These are phyloP conservation scores for Melitaea cinxia DNA, from an alignment of 1,140 invertebrate species.

Conservation along the genomic window DNA sequence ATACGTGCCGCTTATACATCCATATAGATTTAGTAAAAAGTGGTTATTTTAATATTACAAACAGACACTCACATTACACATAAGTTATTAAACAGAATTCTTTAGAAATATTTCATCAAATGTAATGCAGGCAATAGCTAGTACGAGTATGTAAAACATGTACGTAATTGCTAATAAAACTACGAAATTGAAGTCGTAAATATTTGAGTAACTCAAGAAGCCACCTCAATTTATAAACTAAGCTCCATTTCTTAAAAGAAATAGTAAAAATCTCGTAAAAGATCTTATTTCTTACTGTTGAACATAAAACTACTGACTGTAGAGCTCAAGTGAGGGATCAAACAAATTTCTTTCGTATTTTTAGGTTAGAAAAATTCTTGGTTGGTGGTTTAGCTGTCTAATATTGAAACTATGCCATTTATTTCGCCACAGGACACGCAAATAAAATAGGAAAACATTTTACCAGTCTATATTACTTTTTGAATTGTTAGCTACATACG, in stretches of 20 bases:
- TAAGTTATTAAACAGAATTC: too few relatives aligned
- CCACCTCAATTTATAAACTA: slow-evolving; percentile 12
- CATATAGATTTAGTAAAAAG: too few relatives aligned
- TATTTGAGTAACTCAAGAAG: not conserved
- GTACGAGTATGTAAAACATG: not conserved
- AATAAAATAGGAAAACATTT: not conserved
- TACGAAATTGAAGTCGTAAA: slow-evolving; percentile 1
- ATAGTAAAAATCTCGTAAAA: slow-evolving; percentile 22
- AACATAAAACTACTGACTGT: slow-evolving; percentile 13
- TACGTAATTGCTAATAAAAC: slow-evolving; percentile 7
- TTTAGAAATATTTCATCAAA: not conserved
- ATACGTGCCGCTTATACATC: too few relatives aligned
- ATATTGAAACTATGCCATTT: slow-evolving; percentile 6
- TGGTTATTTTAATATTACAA: too few relatives aligned
- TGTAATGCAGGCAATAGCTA: not conserved
- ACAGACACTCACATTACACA: too few relatives aligned
- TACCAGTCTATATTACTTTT: not conserved
- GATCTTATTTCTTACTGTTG: slow-evolving; percentile 18
- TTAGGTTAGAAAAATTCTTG: not conserved
- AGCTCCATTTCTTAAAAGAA: slow-evolving; percentile 5
- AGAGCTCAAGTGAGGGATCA: slow-evolving; percentile 12
- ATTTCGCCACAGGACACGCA: not conserved
- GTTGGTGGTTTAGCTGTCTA: too few relatives aligned
- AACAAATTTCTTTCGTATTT: slow-evolving; percentile 15
- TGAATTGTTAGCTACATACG: too few relatives aligned